phyloP scores from a whole-genome alignment of 2,888 invertebrate species.

The Xylocampa areola region DNA sequence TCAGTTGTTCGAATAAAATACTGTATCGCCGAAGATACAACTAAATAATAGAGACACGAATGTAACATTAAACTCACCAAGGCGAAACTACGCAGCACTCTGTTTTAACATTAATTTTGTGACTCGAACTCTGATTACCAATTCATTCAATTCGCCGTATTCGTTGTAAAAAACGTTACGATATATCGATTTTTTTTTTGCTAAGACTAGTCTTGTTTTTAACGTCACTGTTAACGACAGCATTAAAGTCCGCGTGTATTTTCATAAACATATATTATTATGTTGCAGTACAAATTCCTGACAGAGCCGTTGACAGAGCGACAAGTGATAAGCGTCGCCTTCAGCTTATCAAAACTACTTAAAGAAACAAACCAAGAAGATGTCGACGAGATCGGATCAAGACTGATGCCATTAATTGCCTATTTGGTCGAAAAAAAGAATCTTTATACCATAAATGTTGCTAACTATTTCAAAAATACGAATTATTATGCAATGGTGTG shows the following conservation, averaged over 20 bases:
- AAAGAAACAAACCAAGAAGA: slow-evolving; percentile 63
- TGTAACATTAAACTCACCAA: no score
- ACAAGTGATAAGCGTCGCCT: slow-evolving; percentile 67
- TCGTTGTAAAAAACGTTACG: no score
- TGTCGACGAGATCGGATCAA: slow-evolving; percentile 66
- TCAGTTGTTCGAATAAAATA: no score
- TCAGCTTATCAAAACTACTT: slow-evolving; percentile 66
- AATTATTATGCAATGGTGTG: slow-evolving; percentile 61
- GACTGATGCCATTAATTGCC: slow-evolving; percentile 74
- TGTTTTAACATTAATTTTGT: no score
- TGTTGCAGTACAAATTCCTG: slow-evolving; percentile 81
- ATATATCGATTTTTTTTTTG: no score
- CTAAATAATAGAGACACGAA: no score
- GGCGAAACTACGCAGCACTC: no score
- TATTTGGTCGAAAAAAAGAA: slow-evolving; percentile 72
- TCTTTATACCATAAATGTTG: slow-evolving; percentile 63
- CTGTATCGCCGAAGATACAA: no score
- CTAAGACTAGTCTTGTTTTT: no score
- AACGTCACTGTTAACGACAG: no score
- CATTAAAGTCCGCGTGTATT: background rate
- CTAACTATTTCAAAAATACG: slow-evolving; percentile 61
- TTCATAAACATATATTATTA: slow-evolving; percentile 9
- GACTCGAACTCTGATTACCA: no score
- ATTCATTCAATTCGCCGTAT: no score
- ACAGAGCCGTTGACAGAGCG: slow-evolving; percentile 69